phyloP scores from a whole-genome alignment of 2,888 invertebrate species.

The Plusia festucae region DNA sequence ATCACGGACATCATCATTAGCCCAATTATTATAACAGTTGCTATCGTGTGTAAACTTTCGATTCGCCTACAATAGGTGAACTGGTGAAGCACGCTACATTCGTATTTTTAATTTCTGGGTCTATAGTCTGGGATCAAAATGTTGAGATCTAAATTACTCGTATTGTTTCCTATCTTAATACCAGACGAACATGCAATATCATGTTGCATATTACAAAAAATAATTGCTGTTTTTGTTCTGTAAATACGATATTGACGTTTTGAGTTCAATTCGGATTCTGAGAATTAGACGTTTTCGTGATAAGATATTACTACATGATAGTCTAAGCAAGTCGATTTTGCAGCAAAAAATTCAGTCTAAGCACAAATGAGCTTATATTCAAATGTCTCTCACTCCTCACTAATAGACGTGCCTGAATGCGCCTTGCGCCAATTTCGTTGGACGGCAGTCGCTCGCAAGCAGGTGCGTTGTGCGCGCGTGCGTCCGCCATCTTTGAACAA shows the following conservation, averaged over 20 bases:
- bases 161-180: constrained; percentile 28
- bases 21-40: constrained; percentile 54
- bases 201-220: constrained; percentile 38
- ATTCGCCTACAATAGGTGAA: constrained; percentile 26
- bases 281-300: constrained; percentile 2
- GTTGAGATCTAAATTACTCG: constrained; percentile 34
- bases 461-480: constrained; percentile 87
- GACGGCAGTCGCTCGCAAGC: constrained; percentile 85
- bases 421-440: constrained; percentile 84
- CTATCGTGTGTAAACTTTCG: constrained; percentile 48
- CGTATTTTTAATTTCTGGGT: constrained; percentile 26
- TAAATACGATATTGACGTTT: constrained; percentile 29
- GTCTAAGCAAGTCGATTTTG: constrained; percentile 36
- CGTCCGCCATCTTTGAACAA: constrained; percentile 75
- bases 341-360: constrained; percentile 55
- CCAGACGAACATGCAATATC: constrained; percentile 40
- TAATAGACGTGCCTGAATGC: constrained; percentile 77
- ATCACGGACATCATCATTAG: constrained; percentile 56
- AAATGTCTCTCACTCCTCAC: constrained; percentile 69
- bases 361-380: constrained; percentile 66
- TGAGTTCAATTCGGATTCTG: constrained; percentile 25
- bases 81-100: constrained; percentile 33
- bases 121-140: constrained; percentile 20
- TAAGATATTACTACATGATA: constrained; percentile 25
- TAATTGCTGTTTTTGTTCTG: constrained; percentile 36